Evolutionary conservation across 2,797 vertebrate species (phyloP).

Genomic region (Falco concolor): DNA sequence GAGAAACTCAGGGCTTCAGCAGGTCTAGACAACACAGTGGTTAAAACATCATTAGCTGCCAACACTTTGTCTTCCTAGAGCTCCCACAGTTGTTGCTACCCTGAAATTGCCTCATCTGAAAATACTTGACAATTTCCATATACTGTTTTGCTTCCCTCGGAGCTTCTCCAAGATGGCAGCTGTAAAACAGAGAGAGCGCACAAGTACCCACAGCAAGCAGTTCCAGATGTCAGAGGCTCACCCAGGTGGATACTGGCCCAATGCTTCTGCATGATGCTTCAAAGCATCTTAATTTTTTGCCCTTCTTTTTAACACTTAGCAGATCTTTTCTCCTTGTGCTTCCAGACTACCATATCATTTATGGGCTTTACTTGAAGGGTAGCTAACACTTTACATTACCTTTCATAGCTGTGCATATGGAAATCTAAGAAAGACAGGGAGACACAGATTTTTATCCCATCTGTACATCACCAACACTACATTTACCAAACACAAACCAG

Average conservation of each 20-base stretch:
- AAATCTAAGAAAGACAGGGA: background rate
- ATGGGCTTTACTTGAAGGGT: background rate
- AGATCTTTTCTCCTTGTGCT: background rate
- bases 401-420: background rate
- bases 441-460: background rate
- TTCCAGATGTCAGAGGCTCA: background rate
- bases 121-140: constrained; percentile 35
- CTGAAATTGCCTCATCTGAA: background rate
- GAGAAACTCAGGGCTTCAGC: constrained; percentile 32
- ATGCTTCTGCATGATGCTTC: background rate
- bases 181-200: background rate
- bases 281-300: background rate
- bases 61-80: constrained; percentile 29
- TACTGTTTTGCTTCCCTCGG: background rate
- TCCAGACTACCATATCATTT: background rate
- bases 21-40: constrained; percentile 55
- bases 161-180: background rate
- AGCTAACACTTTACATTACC: background rate
- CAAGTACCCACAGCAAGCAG: background rate
- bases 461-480: background rate
- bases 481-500: background rate
- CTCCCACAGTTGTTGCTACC: constrained; percentile 25
- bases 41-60: constrained; percentile 40
- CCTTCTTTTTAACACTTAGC: background rate
- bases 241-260: background rate